Percentiles rank a stretch among this genome's conserved stretches.
phyloP scores from a whole-genome alignment of 2,888 invertebrate genomes.

The Meghimatium bilineatum region DNA sequence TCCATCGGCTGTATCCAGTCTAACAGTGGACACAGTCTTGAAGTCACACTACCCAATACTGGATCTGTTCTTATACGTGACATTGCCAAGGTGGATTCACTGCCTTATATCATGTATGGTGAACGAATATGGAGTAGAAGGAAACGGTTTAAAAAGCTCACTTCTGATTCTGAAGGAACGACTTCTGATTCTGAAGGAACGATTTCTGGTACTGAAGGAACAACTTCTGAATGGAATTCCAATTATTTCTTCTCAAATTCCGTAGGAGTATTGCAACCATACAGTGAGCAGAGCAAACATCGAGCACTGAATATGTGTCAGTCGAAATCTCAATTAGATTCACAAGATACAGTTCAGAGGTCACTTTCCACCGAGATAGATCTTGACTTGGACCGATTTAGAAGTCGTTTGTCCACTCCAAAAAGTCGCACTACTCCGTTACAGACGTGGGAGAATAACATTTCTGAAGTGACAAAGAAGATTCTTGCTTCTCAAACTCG shows the following conservation, averaged over 20 bases:
- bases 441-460: conserved; percentile 63
- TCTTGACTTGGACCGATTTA: neutral
- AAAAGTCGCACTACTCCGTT: conserved; percentile 55
- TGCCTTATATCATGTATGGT: conserved; percentile 71
- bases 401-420: conserved; percentile 42
- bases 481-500: conserved; percentile 58
- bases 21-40: conserved; percentile 71
- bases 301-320: neutral
- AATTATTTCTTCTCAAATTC: neutral
- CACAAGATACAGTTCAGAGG: conserved; percentile 13
- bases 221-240: neutral
- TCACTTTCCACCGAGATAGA: conserved; percentile 6
- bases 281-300: conserved; percentile 60
- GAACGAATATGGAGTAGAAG: conserved; percentile 69
- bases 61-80: no score
- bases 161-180: conserved; percentile 57
- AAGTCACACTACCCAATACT: conserved; percentile 61
- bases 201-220: no score
- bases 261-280: conserved; percentile 54
- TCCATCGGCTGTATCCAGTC: conserved; percentile 72
- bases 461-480: conserved; percentile 63
- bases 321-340: neutral
- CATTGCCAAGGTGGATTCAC: conserved; percentile 52
- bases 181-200: conserved; percentile 22
- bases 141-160: conserved; percentile 59